Base-by-base conservation (phyloP, 2,888 invertebrate species). In the Anoplius nigerrimus region DNA sequence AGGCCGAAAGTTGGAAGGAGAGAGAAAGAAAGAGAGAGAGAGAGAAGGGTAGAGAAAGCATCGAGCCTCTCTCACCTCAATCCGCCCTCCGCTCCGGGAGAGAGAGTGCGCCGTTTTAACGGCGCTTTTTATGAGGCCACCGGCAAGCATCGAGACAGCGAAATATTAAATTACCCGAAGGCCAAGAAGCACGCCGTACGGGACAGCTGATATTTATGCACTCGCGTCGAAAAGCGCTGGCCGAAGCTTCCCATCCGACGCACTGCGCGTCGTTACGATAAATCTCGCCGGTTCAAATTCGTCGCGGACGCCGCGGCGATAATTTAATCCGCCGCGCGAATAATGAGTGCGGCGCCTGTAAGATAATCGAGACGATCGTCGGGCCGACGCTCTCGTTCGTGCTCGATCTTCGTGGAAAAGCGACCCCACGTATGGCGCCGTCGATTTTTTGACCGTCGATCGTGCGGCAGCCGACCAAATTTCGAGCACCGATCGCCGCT, bases 81-180 rank as follows among this genome's bases (percentile, higher is more conserved):
- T 56, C 42, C 51, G 63, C 5, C n/a, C n/a, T 5, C 27, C 27
- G 66, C 64, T 57, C 11, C 5, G 34, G 54, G 42, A 16, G 16
- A 54, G 8, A 42, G 43, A n/a, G 18, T 42, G 16, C 43, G 53
- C 20, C 34, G 52, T 53, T 73, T 75, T 62, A 72, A 70, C 60
- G 52, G 62, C 45, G 46, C 43, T 66, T 66, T 65, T 62, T 62
- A 55, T 4, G 51, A 45, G 57, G 20, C 56, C 42, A 46, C 48
- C 27, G 53, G 62, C 53, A 34, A 59, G 55, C 66, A 58, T 67
- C 68, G 61, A 56, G 59, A 72, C 63, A 67, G 62, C 66, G 58
- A 80, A 78, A 80, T 70, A 74, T 79, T 74, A 74, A 78, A 80
- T 79, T 74, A 76, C 52, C 73, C 74, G 64, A 63, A 69, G 61